Evolutionary conservation across 1,140 invertebrate species (phyloP).

Genomic region (Bombus confusus): DNA sequence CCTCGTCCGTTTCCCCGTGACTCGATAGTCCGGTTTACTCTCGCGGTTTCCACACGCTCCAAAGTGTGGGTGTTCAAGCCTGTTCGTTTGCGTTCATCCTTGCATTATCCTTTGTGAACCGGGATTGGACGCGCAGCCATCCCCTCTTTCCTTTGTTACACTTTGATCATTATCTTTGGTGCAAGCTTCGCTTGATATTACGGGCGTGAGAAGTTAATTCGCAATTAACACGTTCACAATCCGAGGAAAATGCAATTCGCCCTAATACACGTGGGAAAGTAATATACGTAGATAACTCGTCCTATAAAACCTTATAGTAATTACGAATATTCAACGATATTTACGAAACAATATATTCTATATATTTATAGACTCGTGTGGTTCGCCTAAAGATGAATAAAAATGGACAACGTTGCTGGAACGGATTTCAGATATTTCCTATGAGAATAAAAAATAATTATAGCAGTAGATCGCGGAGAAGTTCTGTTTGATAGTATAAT

Average conservation of each 20-base stretch:
- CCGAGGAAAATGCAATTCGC: background rate
- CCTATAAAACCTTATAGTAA: too few species aligned
- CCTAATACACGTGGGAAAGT: background rate
- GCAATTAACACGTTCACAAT: background rate
- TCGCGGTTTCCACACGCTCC: slow-evolving; percentile 30
- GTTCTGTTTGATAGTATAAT: too few species aligned
- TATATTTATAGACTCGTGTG: too few species aligned
- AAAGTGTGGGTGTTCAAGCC: background rate
- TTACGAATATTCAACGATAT: background rate
- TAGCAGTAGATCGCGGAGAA: too few species aligned
- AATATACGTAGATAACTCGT: background rate
- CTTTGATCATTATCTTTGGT: background rate
- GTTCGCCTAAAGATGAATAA: too few species aligned
- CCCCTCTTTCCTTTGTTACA: background rate
- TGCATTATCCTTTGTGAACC: background rate
- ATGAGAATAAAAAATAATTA: too few species aligned
- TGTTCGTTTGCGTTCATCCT: background rate
- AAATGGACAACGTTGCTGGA: too few species aligned
- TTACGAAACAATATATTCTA: too few species aligned
- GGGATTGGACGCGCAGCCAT: background rate
- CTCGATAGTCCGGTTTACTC: slow-evolving; percentile 27
- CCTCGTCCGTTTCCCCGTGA: background rate
- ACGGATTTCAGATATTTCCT: too few species aligned
- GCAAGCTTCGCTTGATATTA: background rate
- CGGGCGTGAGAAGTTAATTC: background rate